Percentiles rank a stretch among this genome's conserved stretches.
phyloP scores from a whole-genome alignment of 2,113 vertebrate genomes.

The Paratilapia polleni region DNA sequence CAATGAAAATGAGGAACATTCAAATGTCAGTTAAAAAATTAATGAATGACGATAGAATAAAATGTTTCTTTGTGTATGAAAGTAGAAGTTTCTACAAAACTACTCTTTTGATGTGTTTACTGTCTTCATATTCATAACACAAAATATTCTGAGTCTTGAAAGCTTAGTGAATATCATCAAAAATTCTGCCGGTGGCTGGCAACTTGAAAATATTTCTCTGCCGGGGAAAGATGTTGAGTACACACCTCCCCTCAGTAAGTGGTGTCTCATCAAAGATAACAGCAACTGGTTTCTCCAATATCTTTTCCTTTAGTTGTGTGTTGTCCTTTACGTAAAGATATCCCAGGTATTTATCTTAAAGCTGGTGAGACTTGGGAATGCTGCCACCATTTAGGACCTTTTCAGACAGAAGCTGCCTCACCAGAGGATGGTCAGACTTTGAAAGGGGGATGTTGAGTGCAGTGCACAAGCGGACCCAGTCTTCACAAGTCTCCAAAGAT shows the following conservation, averaged over 20 bases:
- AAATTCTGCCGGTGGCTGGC: no score
- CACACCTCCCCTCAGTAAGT: not conserved
- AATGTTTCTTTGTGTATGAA: no score
- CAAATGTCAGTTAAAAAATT: no score
- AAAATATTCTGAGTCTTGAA: no score
- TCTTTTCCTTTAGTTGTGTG: not conserved
- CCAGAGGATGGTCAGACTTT: rapidly evolving
- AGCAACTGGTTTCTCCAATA: not conserved
- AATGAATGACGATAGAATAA: no score
- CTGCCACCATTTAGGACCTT: not conserved
- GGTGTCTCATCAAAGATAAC: not conserved
- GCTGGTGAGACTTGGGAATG: not conserved
- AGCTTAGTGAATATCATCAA: no score
- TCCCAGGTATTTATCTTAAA: not conserved
- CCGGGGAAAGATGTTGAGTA: not conserved
- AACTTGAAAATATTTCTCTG: no score
- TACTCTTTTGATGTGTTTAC: no score
- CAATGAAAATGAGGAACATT: no score
- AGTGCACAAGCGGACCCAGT: not conserved
- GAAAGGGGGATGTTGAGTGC: not conserved
- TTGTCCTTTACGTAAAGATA: not conserved
- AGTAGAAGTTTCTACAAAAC: no score
- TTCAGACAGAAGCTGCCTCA: not conserved
- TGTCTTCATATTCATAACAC: no score
- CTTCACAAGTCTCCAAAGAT: not conserved